Base-by-base conservation (phyloP, 2,797 vertebrate species). In the Rachycentron canadum region DNA sequence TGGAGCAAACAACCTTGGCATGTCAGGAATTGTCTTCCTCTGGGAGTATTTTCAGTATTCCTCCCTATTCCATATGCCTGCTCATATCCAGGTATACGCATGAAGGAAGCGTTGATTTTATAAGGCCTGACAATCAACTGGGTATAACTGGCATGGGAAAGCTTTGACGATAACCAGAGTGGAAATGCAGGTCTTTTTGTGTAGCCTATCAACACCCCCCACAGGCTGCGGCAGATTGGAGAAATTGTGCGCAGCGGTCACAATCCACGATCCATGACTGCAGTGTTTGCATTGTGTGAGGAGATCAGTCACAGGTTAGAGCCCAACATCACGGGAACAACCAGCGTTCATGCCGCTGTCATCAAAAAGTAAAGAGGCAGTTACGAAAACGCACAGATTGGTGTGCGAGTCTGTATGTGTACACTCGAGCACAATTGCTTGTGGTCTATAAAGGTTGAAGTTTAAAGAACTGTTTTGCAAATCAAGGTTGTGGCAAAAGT, bases 401-500 rank as follows among this genome's bases (percentile, higher is more conserved):
- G 21, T 34, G 28, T 58, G 68, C 50, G 40, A 49, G 57, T 30
- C 11, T 67, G 34, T 57, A 59, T 47, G 55, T 40, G 65, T 58
- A 55, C 30, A 5, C 7, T 53, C 71, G 52, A 64, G 66, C 34
- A 60, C 60, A 82, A 30, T 26, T 69, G 52, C 47, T 62, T 57
- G 73, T 69, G 74, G 65, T 70, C 30, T 41, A 14, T 59, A 76
- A 84, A 82, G 73, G 76, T 57, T 76, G n/a, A 76, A 77, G 64
- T 79, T 55, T 67, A 62, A 61, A 45, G 59, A 53, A 50, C 88
- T 90, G 87, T 90, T 93, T 88, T 81, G 68, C 36, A 79, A 85
- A 89, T 86, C 89, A 96, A 84, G 94, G 94, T 90, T 95, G 86
- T 43, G 96, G 96, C 92, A 95, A 96, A 94, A 91, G 93, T 96